phyloP scores from a whole-genome alignment of 2,797 vertebrate species.

The Coilia nasus region DNA sequence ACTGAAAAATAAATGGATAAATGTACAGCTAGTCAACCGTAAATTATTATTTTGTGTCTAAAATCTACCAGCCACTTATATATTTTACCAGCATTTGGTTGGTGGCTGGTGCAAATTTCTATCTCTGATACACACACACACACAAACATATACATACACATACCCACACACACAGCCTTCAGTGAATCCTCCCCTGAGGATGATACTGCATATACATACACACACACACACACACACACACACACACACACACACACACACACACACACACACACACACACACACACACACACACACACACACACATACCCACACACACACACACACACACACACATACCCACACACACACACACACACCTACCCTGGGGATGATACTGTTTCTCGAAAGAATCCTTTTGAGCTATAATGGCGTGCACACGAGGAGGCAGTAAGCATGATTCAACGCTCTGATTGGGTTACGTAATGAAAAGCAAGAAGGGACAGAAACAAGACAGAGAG shows the following conservation, averaged over 20 bases:
- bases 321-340: background rate
- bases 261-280: conserved; percentile 4
- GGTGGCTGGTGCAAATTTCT: no score
- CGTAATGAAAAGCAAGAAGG: background rate
- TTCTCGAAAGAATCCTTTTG: conserved; percentile 19
- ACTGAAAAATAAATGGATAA: no score
- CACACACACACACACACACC: background rate
- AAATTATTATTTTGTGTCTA: no score
- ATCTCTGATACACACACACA: no score
- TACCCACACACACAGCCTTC: background rate
- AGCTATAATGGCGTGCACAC: background rate
- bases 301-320: background rate
- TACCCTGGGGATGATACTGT: background rate
- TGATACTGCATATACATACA: no score
- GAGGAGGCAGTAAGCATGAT: background rate
- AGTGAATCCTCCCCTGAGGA: no score
- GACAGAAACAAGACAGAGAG: conserved; percentile 51
- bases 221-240: background rate
- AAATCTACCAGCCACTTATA: no score
- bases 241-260: background rate
- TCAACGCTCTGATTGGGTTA: background rate
- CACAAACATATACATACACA: background rate
- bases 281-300: conserved; percentile 14
- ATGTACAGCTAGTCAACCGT: no score
- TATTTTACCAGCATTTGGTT: no score